A percentile compares a stretch with the other conserved stretches of the same genome.
phyloP scores from a whole-genome alignment of 2,888 invertebrate species.

The Watsonalla cultraria region DNA sequence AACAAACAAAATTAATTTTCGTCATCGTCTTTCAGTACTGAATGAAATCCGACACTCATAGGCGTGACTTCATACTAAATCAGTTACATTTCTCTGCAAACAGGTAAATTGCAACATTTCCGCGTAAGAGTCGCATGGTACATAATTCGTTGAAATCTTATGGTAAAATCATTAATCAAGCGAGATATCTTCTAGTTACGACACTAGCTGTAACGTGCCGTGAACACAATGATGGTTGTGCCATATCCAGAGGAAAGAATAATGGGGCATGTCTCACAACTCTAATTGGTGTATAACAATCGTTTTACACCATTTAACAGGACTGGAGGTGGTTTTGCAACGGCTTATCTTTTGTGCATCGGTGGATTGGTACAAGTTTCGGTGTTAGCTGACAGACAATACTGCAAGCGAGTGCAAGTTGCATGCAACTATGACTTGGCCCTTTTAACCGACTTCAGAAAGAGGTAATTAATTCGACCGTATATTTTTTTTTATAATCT shows the following conservation, averaged over 20 bases:
- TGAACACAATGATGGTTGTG: constrained; percentile 59
- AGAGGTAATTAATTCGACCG: no score
- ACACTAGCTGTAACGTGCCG: constrained; percentile 51
- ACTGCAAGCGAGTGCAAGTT: no score
- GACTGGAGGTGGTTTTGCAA: constrained; percentile 19
- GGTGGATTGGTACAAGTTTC: constrained; percentile 1
- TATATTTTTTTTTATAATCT: no score
- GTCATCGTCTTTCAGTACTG: no score
- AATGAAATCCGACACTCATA: no score
- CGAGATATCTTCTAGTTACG: constrained; percentile 48
- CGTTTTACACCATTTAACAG: constrained; percentile 49
- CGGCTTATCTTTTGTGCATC: constrained; percentile 14
- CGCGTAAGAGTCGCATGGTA: constrained; percentile 11
- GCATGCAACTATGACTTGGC: no score
- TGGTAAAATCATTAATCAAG: constrained; percentile 71
- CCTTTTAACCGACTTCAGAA: no score
- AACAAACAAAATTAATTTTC: no score
- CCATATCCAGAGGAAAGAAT: constrained; percentile 36
- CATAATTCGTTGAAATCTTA: constrained; percentile 57
- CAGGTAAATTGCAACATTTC: constrained; percentile 18
- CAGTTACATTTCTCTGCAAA: neutral
- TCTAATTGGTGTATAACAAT: constrained; percentile 41
- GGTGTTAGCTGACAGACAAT: no score
- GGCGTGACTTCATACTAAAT: no score
- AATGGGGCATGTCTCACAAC: constrained; percentile 39